Evolutionary conservation across 2,888 invertebrate genomes (phyloP).

Genomic region (Xylocampa areola): DNA sequence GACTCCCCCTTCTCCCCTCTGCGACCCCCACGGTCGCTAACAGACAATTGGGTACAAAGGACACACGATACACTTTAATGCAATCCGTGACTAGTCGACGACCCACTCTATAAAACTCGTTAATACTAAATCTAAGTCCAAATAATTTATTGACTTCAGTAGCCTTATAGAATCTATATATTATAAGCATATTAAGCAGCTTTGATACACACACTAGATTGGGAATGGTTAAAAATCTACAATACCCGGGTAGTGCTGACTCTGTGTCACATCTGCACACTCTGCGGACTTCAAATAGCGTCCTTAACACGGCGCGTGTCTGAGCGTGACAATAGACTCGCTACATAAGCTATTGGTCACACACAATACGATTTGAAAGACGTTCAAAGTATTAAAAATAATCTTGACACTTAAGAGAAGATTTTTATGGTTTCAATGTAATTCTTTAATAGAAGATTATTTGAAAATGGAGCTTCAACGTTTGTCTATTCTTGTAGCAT

Average conservation of each 20-base stretch:
- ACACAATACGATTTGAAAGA: not conserved
- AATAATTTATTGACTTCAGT: too few species aligned
- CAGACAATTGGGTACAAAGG: conserved; percentile 5
- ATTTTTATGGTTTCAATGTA: too few species aligned
- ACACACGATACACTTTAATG: not conserved
- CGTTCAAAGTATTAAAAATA: conserved; percentile 13
- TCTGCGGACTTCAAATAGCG: not conserved
- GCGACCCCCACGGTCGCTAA: not conserved
- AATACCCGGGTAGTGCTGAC: not conserved
- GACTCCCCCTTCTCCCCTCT: not conserved
- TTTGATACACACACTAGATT: conserved; percentile 1
- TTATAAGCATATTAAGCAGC: too few species aligned
- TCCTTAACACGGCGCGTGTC: not conserved
- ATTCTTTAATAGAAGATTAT: too few species aligned
- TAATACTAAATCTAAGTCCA: too few species aligned
- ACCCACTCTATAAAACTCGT: too few species aligned
- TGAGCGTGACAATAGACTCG: conserved; percentile 5
- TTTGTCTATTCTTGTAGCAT: too few species aligned
- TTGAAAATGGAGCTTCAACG: too few species aligned
- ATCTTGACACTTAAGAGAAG: conserved; percentile 1
- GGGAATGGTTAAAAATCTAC: not conserved
- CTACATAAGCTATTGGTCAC: conserved; percentile 1
- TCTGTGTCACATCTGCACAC: not conserved
- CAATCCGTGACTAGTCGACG: not conserved
- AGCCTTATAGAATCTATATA: too few species aligned